Base-by-base conservation (phyloP, 2,113 vertebrate species). In the Xenopus tropicalis region DNA sequence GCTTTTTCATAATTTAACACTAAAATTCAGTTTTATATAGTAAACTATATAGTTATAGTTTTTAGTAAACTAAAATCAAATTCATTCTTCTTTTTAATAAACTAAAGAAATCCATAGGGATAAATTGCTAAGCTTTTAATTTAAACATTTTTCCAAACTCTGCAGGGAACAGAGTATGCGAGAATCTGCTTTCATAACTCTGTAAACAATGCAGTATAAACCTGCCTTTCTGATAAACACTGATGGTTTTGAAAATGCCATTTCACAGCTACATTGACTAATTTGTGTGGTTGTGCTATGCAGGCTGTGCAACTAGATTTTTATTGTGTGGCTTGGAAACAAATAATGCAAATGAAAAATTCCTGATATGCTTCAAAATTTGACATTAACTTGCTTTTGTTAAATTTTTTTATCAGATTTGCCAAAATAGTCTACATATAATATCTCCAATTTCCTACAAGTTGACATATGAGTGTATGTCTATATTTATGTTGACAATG, bases 141-240 rank as follows among this genome's bases (percentile, higher is more conserved):
- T 78, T 83, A 77, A 82, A 83, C 78, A 83, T 56, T 85, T 82
- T 82, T 86, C 67, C 78, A 72, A 82, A 77, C 78, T 82, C 82
- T 78, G 77, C 80, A 82, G 80, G 82, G 77, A 86, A 67, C 69
- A 79, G 83, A 78, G 84, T 85, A 80, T 80, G 82, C 81, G 78
- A 77, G 78, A 83, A 51, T 81, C 82, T 85, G 84, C 85, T 87
- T 84, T 85, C 84, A 83, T 84, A 78, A 79, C 79, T 83, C 80
- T 85, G 82, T 83, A 86, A 85, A 85, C 79, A 76, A 82, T 79
- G 77, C 65, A 78, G 69, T 80, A 75, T 4, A 1, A 84, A 82
- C 79, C 80, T 82, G 80, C 80, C 79, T 87, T 81, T 83, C 82
- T 87, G 85, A 86, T 83, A 81, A 85, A 77, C 78, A 78, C 79